These are phyloP conservation scores for Arion vulgaris DNA, from an alignment of 1,140 invertebrate genomes.

Conservation along the genomic window DNA sequence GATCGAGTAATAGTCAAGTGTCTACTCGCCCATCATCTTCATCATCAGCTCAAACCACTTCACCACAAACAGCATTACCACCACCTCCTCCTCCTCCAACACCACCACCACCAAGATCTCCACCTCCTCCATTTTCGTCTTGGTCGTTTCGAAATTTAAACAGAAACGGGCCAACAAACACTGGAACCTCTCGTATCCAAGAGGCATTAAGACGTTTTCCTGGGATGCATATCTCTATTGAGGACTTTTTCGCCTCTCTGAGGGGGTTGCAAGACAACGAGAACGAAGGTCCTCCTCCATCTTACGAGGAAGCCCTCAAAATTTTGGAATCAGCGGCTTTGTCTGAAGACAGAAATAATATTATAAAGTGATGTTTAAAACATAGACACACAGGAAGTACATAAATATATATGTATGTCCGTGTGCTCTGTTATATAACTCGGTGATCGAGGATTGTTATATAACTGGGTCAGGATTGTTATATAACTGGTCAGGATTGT, in stretches of 20 bases:
- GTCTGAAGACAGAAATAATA: neutral
- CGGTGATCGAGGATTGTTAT: too few species aligned
- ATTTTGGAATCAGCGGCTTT: slow-evolving; percentile 13
- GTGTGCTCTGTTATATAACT: too few species aligned
- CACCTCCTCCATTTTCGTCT: slow-evolving; percentile 21
- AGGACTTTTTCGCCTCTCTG: slow-evolving; percentile 15
- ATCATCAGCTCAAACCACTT: neutral
- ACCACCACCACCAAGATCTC: neutral
- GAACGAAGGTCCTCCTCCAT: slow-evolving; percentile 10
- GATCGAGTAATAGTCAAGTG: neutral
- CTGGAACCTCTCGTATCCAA: neutral
- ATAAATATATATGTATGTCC: too few species aligned
- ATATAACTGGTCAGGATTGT: too few species aligned
- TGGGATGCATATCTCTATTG: slow-evolving; percentile 29
- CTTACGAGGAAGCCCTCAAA: slow-evolving; percentile 31
- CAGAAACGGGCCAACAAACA: neutral
- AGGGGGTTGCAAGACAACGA: neutral
- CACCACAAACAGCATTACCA: neutral
- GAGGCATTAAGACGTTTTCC: slow-evolving; percentile 2
- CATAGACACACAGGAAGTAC: too few species aligned
- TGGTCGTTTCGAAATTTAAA: neutral
- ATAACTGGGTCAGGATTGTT: too few species aligned
- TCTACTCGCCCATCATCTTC: neutral
- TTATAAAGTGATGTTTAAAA: neutral
- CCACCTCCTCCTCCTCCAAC: slow-evolving; percentile 7